phyloP scores from a whole-genome alignment of 2,888 invertebrate genomes.

The Hirtodrosophila confusa region DNA sequence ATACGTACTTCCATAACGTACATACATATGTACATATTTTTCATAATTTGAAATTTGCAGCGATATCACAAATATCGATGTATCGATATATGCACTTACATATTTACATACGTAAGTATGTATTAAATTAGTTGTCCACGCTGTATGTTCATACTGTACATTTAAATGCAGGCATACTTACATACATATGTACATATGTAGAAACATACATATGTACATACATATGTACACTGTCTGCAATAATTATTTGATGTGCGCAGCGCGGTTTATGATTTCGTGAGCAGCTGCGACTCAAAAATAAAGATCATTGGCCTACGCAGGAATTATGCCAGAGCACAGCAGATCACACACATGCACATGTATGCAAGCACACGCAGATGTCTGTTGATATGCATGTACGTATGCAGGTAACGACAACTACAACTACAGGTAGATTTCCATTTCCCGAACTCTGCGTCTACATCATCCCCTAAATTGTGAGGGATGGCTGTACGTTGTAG shows the following conservation, averaged over 20 bases:
- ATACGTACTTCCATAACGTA: too few species aligned
- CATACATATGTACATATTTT: too few species aligned
- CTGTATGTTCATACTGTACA: conserved; percentile 17
- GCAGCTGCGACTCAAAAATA: conserved; percentile 52
- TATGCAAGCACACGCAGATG: conserved; percentile 16
- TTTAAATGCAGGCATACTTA: not conserved
- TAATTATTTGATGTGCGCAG: conserved; percentile 53
- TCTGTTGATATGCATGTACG: conserved; percentile 2
- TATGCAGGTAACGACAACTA: conserved; percentile 50
- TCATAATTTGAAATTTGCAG: too few species aligned
- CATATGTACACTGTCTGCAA: conserved; percentile 20
- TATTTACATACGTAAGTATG: not conserved
- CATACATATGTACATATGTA: not conserved
- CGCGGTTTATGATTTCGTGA: conserved; percentile 58
- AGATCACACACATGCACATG: conserved; percentile 40
- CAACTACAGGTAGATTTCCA: conserved; percentile 68
- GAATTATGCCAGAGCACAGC: conserved; percentile 67
- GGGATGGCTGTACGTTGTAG: conserved; percentile 57
- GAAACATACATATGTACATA: conserved; percentile 2
- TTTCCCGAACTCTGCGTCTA: conserved; percentile 41
- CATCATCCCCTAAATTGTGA: conserved; percentile 58
- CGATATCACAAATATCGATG: too few species aligned
- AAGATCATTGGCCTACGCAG: conserved; percentile 72
- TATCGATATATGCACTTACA: too few species aligned
- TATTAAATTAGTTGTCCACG: too few species aligned